Conservation (phyloP, 92 coral and sea anemone species). For the Phenganax marumi region DNA sequence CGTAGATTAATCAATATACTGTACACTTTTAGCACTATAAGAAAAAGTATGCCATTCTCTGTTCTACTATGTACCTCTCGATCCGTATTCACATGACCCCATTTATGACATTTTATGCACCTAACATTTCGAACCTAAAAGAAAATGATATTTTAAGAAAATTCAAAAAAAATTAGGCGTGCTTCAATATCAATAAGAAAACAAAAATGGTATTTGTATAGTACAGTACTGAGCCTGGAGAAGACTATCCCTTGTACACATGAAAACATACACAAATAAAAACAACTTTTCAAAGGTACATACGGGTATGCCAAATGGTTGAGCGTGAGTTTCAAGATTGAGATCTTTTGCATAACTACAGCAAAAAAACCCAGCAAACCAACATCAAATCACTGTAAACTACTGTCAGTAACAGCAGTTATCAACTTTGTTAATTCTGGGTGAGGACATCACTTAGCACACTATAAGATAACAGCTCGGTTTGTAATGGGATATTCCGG, state of each 20-base stretch:
- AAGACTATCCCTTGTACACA: too few species aligned
- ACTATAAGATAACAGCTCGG: too few species aligned
- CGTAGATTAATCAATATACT: background rate
- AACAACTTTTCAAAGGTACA: constrained; percentile 27
- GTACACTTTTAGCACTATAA: too few species aligned
- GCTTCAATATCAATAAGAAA: too few species aligned
- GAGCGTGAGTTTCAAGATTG: constrained; percentile 83
- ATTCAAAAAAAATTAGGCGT: background rate
- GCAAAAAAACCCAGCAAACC: background rate
- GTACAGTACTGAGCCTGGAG: too few species aligned
- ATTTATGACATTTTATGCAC: constrained; percentile 89
- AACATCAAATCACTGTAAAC: background rate
- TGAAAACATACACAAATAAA: too few species aligned
- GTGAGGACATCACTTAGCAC: too few species aligned
- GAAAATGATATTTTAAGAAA: background rate
- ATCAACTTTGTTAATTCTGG: too few species aligned
- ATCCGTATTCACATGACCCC: constrained; percentile 97
- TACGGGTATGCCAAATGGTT: constrained; percentile 99
- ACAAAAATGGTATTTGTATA: too few species aligned
- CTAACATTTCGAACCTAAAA: constrained; percentile 90
- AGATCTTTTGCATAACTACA: constrained; percentile 84
- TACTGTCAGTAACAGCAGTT: too few species aligned
- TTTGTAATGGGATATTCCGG: too few species aligned
- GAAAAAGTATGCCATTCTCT: background rate
- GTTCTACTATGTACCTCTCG: constrained; percentile 66